Percentiles rank a stretch among this genome's conserved stretches.
These are phyloP conservation scores for Pyrocephalus nanus DNA, from an alignment of 2,797 vertebrate genomes.

Conservation along the genomic window DNA sequence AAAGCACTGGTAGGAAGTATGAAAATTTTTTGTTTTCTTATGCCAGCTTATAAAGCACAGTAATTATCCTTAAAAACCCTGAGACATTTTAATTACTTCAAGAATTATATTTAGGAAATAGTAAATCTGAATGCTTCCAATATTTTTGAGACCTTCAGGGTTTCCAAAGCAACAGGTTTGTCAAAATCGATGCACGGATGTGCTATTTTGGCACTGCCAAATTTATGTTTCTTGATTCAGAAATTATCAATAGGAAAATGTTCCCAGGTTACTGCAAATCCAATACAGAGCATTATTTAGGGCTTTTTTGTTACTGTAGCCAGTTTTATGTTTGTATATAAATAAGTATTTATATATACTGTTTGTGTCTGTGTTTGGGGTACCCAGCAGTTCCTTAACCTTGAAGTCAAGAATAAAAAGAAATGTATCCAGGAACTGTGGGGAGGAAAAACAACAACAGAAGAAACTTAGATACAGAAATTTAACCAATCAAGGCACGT, in stretches of 20 bases:
- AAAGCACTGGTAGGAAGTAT: not conserved
- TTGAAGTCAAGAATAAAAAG: not conserved
- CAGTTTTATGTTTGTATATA: not conserved
- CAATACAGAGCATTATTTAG: not conserved
- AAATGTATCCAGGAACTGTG: not conserved
- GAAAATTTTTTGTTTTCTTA: not conserved
- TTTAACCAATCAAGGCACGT: not conserved
- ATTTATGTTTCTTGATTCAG: not conserved
- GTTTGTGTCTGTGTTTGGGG: not conserved
- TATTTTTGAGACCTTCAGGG: not conserved
- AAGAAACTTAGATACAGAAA: not conserved
- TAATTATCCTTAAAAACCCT: not conserved
- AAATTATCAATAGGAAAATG: not conserved
- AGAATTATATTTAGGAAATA: not conserved
- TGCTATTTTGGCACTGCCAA: not conserved
- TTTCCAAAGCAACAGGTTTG: not conserved
- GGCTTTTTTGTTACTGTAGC: not conserved
- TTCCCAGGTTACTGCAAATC: not conserved
- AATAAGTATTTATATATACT: not conserved
- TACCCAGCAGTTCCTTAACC: not conserved
- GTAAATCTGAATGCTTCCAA: not conserved
- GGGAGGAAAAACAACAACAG: rapidly evolving
- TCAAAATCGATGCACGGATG: rapidly evolving
- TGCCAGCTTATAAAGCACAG: not conserved
- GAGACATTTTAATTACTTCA: not conserved